Evolutionary conservation across 2,113 vertebrate genomes (phyloP), one percentile per base, ranked within the genome.

Genomic region (Harpagus bidentatus): DNA sequence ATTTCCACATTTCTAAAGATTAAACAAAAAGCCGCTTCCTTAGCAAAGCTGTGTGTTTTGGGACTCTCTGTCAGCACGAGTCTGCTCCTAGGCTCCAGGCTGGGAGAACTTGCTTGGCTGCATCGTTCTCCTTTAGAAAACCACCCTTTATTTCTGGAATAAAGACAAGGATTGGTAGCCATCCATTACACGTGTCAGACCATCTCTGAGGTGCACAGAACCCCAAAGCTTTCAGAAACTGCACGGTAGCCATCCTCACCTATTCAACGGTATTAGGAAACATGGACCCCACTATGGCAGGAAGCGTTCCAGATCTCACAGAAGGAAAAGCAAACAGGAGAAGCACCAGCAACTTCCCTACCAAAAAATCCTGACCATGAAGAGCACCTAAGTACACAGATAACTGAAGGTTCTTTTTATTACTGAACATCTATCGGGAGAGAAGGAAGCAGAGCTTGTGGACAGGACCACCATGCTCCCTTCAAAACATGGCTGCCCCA

Each of bases 221-320:
- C 17, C 20, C 45, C 5, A 28, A 28, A 73, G 77, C 36, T 48
- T 19, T 50, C 28, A 25, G 48, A 28, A 43, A 28, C 26, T 2
- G 26, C 48, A 16, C 1, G 7, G 50, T 2, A 58, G 15, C 36
- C 70, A 48, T 17, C 61, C 29, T 62, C 66, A 32, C 20, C 58
- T 38, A 63, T 15, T 36, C 21, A 5, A 3, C 0, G 5, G 61
- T 11, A 2, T 7, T 3, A 17, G 42, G 71, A 66, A 82, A 38
- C 0, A 1, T 2, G 31, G 42, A 66, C 8, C 50, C 16, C 56
- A 5, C 3, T 0, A 9, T 50, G 20, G 58, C 70, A 74, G 56
- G 66, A 42, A 42, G 8, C 23, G 5, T 40, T 77, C 67, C 29
- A n/a, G 55, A 28, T 45, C 53, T 67, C 19, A 16, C 13, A 58